A percentile compares a stretch with the other conserved stretches of the same genome.
Evolutionary conservation across 2,888 invertebrate species (phyloP).

Genomic region (Siphlonurus alternatus): DNA sequence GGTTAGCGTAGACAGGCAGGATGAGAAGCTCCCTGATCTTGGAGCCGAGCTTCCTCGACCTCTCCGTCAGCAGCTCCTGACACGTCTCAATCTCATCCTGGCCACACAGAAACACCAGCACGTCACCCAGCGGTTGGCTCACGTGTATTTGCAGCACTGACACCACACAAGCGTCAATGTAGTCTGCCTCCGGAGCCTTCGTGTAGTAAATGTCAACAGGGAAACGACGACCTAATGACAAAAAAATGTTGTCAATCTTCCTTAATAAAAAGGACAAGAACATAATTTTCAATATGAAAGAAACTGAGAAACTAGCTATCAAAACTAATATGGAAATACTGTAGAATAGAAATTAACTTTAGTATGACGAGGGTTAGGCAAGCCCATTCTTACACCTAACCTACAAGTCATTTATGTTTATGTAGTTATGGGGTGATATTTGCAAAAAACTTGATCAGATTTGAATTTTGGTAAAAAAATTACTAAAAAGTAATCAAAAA

Average conservation of each 20-base stretch:
- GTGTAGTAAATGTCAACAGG: conserved; percentile 99
- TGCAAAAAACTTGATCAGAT: no score
- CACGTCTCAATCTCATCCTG: conserved; percentile 77
- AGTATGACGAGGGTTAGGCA: background rate
- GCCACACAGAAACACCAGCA: conserved; percentile 90
- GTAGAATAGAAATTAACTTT: background rate
- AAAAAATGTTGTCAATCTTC: conserved; percentile 6
- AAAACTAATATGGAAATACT: background rate
- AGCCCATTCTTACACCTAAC: no score
- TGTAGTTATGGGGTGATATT: no score
- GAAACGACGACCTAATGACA: conserved; percentile 74
- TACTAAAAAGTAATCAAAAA: no score
- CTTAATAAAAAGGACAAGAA: background rate
- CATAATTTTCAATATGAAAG: background rate
- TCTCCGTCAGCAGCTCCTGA: conserved; percentile 72
- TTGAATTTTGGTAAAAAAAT: no score
- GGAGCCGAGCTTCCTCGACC: conserved; percentile 62
- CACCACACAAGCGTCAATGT: conserved; percentile 95
- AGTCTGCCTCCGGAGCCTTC: conserved; percentile 98
- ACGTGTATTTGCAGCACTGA: conserved; percentile 96
- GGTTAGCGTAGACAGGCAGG: conserved; percentile 92
- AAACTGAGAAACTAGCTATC: background rate
- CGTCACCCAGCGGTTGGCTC: conserved; percentile 89
- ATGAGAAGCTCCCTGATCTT: conserved; percentile 85
- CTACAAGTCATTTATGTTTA: no score